Evolutionary conservation across 1,140 invertebrate species (phyloP), one percentile per base, ranked within the genome.

Genomic region (Teleopsis dalmanni): DNA sequence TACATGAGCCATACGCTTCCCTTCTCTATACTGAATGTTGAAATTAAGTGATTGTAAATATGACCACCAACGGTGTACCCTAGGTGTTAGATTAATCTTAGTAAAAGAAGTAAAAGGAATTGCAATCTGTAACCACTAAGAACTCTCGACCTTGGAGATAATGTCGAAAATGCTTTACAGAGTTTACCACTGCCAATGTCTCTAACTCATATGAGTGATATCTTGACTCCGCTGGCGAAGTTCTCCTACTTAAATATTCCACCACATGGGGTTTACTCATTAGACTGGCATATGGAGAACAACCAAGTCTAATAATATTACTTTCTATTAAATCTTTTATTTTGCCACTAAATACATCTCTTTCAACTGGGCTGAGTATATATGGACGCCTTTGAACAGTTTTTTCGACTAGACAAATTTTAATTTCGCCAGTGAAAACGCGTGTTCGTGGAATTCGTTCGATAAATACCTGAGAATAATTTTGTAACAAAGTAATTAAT

Each of bases 141-240:
- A 66, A 65, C 14, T 50, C 55, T n/a, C 52, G 45, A 6, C 56
- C 62, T 23, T 59, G 51, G 11, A 73, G 37, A 48, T 69, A 69
- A 14, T 61, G 55, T 6, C 47, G 48, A 52, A 72, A 72, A 53
- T 70, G 59, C 27, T 59, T 62, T 1, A 66, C 27, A 1, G 57
- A 48, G 21, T 59, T 58, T 4, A 65, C 53, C 0, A 70, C 57
- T 0, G 60, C 66, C n/a, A 66, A 26, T 4, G 62, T 66, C 35
- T 67, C 61, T 8, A 62, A 43, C 46, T 69, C 60, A 38, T 65
- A 70, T 11, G 56, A 60, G 42, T 70, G 57, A 47, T 63, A 70
- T 27, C 43, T 52, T 3, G 49, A 47, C 47, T 70, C 57, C 6
- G 59, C 50, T 2, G 52, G 37, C 13, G 16, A 57, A 27, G 55